These are phyloP conservation scores for Oreochromis aureus DNA, from an alignment of 2,113 vertebrate genomes.

Conservation along the genomic window DNA sequence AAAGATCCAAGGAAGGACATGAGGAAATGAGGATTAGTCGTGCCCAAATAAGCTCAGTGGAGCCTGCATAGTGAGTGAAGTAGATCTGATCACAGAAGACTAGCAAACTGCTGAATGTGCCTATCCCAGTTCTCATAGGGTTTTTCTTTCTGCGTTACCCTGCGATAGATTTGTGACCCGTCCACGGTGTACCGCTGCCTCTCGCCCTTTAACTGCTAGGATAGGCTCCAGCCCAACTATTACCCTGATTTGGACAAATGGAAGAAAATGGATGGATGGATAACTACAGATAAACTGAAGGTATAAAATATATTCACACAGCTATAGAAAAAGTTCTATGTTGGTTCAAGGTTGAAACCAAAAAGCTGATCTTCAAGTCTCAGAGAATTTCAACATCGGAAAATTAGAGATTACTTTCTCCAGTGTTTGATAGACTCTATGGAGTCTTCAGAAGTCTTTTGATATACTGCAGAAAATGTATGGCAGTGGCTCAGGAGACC, in stretches of 20 bases:
- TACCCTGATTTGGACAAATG: neutral
- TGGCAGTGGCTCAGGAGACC: neutral
- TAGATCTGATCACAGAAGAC: neutral
- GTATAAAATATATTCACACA: neutral
- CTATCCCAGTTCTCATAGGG: neutral
- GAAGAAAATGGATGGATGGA: neutral
- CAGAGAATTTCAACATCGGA: neutral
- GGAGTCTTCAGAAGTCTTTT: neutral
- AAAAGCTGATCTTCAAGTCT: neutral
- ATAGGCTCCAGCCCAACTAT: neutral
- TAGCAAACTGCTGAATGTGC: neutral
- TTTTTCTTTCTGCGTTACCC: neutral
- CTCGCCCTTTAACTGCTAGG: neutral
- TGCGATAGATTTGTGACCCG: neutral
- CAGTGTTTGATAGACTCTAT: neutral
- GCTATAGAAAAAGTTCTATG: neutral
- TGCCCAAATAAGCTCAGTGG: neutral
- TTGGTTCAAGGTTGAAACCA: neutral
- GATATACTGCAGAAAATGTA: neutral
- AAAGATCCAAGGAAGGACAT: neutral
- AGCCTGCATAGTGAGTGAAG: neutral
- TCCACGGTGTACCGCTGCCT: neutral
- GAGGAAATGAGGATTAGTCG: neutral
- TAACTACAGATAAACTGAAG: neutral
- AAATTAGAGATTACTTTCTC: neutral